Evolutionary conservation across 35 echinoderm and acorn worm genomes (phyloP), one percentile per base, ranked within the genome.

Genomic region (Diadema setosum): DNA sequence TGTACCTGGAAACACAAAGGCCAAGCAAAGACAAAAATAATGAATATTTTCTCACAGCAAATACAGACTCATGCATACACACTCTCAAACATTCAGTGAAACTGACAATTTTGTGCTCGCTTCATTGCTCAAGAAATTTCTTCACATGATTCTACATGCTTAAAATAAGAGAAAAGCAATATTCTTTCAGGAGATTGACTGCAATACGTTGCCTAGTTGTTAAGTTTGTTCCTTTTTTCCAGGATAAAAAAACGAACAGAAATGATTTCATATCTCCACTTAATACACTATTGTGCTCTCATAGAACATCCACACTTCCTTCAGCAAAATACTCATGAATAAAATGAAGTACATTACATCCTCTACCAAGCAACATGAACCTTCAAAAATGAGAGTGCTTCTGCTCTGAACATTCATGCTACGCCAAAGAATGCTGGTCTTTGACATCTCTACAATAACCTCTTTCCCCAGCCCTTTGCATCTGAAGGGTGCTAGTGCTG

Each of bases 1-100:
- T 89, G 82, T 94, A 94, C 63, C 92, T 94, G 56, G n/a, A 23
- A 41, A 7, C 20, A 75, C 20, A 26, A 48, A 21, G 41, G 30
- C n/a, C n/a, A n/a, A n/a, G n/a, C n/a, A n/a, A n/a, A n/a, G n/a
- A n/a, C n/a, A n/a, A n/a, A n/a, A n/a, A n/a, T n/a, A n/a, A n/a
- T n/a, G n/a, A n/a, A n/a, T n/a, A n/a, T n/a, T n/a, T n/a, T n/a
- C n/a, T n/a, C n/a, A n/a, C n/a, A n/a, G n/a, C n/a, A n/a, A n/a
- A n/a, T n/a, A n/a, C n/a, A n/a, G n/a, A n/a, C n/a, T n/a, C n/a
- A n/a, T n/a, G n/a, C n/a, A n/a, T n/a, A n/a, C n/a, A n/a, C n/a
- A n/a, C n/a, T n/a, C n/a, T n/a, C n/a, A n/a, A n/a, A n/a, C n/a
- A n/a, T n/a, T n/a, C n/a, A n/a, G n/a, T n/a, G n/a, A n/a, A n/a